phyloP scores from a whole-genome alignment of 2,113 vertebrate genomes.

The Falcunculus frontatus region DNA sequence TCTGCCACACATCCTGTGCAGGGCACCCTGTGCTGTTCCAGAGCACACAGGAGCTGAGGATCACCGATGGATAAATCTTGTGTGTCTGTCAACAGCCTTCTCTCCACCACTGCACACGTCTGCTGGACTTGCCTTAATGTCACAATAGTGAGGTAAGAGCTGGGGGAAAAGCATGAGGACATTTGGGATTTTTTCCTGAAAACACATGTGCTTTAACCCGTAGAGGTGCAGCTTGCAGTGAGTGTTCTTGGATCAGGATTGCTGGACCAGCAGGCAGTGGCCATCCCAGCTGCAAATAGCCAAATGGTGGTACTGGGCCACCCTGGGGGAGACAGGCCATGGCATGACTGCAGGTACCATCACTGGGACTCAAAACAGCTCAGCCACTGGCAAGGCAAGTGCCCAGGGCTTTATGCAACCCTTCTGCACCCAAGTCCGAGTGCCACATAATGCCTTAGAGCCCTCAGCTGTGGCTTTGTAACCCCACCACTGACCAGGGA shows the following conservation, averaged over 20 bases:
- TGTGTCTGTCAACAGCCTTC: neutral
- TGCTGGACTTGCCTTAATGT: neutral
- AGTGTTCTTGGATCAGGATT: neutral
- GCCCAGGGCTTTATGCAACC: neutral
- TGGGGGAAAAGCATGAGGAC: neutral
- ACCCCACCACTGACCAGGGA: neutral
- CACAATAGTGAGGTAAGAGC: neutral
- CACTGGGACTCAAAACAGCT: neutral
- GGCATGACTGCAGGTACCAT: neutral
- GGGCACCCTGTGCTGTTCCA: neutral
- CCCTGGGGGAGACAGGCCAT: neutral
- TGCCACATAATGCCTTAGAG: neutral
- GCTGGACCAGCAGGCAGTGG: neutral
- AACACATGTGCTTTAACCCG: rapidly evolving
- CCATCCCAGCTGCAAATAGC: neutral
- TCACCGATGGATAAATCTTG: rapidly evolving
- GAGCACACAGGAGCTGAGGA: neutral
- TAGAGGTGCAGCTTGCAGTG: neutral
- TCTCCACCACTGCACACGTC: neutral
- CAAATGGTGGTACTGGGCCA: neutral
- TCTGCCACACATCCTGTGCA: neutral
- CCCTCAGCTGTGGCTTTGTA: neutral
- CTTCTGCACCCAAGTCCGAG: neutral
- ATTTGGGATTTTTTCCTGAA: neutral
- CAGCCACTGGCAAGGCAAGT: neutral